Evolutionary conservation across 2,797 vertebrate genomes (phyloP).

Genomic region (Pseudomugil gertrudae): DNA sequence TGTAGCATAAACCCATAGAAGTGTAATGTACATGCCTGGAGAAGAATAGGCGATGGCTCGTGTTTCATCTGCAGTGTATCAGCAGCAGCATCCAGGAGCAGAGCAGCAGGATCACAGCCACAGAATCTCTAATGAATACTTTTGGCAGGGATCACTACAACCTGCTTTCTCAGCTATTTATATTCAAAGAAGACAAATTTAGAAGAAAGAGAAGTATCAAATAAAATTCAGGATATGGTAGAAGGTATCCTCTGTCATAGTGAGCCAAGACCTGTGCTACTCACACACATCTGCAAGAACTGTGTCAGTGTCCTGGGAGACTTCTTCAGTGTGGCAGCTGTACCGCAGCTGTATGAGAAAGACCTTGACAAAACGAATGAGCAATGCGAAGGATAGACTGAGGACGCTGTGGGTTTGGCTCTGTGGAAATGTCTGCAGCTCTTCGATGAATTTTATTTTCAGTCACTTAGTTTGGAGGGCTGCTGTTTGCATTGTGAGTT

Average conservation of each 20-base stretch:
- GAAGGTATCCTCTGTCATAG: neutral
- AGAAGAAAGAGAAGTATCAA: neutral
- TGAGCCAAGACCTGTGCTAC: conserved; percentile 15
- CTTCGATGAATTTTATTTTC: neutral
- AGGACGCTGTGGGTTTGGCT: conserved; percentile 17
- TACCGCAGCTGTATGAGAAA: conserved; percentile 58
- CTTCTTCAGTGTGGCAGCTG: conserved; percentile 40
- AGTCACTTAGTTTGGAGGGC: neutral
- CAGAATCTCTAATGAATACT: conserved; percentile 47
- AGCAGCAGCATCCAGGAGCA: conserved; percentile 48
- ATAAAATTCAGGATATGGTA: neutral
- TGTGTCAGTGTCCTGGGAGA: conserved; percentile 53
- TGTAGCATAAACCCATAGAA: neutral
- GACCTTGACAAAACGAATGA: conserved; percentile 68
- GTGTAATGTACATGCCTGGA: conserved; percentile 6
- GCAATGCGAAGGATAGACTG: conserved; percentile 39
- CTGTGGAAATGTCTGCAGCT: neutral
- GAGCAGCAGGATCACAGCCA: conserved; percentile 39
- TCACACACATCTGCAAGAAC: conserved; percentile 41
- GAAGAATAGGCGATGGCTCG: conserved; percentile 12
- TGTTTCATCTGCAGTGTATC: conserved; percentile 58
- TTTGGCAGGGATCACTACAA: conserved; percentile 28
- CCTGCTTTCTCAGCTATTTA: conserved; percentile 30
- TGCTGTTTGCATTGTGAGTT: neutral
- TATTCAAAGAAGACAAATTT: neutral